These are phyloP conservation scores for Natator depressus DNA, from an alignment of 2,113 vertebrate genomes.

Conservation along the genomic window DNA sequence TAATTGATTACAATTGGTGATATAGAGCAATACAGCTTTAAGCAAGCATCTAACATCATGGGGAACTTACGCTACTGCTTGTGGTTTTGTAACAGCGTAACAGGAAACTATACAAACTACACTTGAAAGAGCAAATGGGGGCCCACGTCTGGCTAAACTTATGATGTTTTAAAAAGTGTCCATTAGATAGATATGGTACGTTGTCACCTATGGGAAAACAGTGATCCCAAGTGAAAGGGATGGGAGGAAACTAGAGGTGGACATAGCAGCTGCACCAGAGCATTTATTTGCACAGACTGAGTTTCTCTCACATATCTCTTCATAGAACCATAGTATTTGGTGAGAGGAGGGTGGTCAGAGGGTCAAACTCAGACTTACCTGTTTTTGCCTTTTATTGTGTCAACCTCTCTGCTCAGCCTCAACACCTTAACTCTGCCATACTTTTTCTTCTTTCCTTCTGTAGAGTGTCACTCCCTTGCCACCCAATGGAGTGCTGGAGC, in stretches of 20 bases:
- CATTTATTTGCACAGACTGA: not conserved
- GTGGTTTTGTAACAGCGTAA: too few relatives aligned
- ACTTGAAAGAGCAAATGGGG: too few relatives aligned
- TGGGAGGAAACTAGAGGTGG: not conserved
- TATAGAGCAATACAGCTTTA: too few relatives aligned
- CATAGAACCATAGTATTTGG: not conserved
- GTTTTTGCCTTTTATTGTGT: not conserved
- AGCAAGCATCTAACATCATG: too few relatives aligned
- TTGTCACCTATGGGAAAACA: not conserved
- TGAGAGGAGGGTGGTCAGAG: not conserved
- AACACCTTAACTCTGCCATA: not conserved
- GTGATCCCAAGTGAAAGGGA: not conserved
- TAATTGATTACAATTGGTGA: too few relatives aligned
- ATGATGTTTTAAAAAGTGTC: not conserved
- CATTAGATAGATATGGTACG: not conserved
- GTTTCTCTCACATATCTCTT: not conserved
- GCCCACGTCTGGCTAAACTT: too few relatives aligned
- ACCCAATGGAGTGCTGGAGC: too few relatives aligned
- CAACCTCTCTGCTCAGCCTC: not conserved
- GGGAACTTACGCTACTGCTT: too few relatives aligned
- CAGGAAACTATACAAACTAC: too few relatives aligned
- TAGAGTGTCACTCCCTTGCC: too few relatives aligned
- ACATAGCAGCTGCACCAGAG: not conserved
- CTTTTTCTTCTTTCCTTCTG: too few relatives aligned
- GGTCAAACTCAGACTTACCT: not conserved